phyloP scores from a whole-genome alignment of 2,797 vertebrate species.

The Neopelma chrysocephalum region DNA sequence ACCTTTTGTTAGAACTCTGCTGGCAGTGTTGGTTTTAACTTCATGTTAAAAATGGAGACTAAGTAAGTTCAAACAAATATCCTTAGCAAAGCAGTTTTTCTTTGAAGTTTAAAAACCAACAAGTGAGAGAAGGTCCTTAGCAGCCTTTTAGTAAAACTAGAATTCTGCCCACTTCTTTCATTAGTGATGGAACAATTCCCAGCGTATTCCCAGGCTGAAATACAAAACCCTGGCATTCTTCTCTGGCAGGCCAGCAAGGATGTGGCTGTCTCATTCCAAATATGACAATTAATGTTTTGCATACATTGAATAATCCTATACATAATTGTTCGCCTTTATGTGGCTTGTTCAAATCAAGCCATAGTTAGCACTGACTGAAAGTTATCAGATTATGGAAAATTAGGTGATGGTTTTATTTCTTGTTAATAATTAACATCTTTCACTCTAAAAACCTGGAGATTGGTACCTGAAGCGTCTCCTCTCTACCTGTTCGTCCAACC shows the following conservation, averaged over 20 bases:
- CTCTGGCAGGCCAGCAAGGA: constrained; percentile 1
- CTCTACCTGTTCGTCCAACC: not conserved
- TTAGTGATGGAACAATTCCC: constrained; percentile 6
- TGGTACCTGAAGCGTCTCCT: not conserved
- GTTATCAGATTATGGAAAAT: not conserved
- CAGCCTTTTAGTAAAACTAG: constrained; percentile 31
- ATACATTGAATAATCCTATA: not conserved
- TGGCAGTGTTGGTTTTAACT: not conserved
- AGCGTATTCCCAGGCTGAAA: not conserved
- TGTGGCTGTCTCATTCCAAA: not conserved
- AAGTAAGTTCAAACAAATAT: constrained; percentile 30
- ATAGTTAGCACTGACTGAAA: not conserved
- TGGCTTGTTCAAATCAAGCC: not conserved
- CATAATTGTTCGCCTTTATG: not conserved
- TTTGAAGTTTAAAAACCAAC: constrained; percentile 47
- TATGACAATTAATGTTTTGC: not conserved
- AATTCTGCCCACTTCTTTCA: constrained; percentile 14
- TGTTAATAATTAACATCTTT: not conserved
- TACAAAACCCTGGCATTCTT: constrained; percentile 37
- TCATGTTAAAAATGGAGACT: not conserved
- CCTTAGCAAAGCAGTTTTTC: constrained; percentile 22
- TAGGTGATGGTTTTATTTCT: not conserved
- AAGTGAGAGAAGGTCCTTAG: constrained; percentile 7
- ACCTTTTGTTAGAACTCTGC: not conserved
- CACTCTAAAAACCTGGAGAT: not conserved